Base-by-base conservation (phyloP, 2,797 vertebrate genomes). In the Clarias platycephalus region DNA sequence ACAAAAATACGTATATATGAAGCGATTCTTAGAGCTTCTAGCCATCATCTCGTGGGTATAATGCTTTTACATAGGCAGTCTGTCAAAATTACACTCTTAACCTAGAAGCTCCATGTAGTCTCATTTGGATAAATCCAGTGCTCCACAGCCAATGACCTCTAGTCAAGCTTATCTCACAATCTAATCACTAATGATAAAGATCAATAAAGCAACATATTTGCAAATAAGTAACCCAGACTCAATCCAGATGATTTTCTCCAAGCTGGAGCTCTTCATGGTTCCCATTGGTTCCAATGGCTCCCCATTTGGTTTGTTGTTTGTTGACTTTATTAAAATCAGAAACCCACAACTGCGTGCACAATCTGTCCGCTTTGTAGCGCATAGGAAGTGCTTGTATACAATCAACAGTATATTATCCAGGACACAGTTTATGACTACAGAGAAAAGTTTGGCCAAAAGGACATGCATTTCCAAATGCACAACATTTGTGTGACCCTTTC, bases 51-150 rank as follows among this genome's bases (percentile, higher is more conserved):
- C 5, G 10, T 75, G 49, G 8, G 4, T 53, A 34, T 20, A 5
- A 76, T 76, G 22, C 58, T 78, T 78, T 26, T 60, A 37, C 22
- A 77, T 78, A 37, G 16, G 15, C 57, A 40, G 75, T n/a, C 75
- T 24, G 34, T 57, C 20, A 22, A 8, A 75, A 75, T 20, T 1
- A 60, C 60, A 26, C 34, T 22, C 34, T 49, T 44, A 44, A 44
- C 44, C 44, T 44, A 44, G 44, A 44, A 44, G 44, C n/a, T 44
- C 3, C n/a, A 44, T 26, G 13, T 26, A 5, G 10, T 40, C 67
- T 24, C 34, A 44, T 57, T 53, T 31, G 18, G 6, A 12, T 26
- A 53, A 53, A 74, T 53, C 44, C 37, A 44, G 5, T 71, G 0
- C 13, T 74, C 70, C 4, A 40, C 37, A 44, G 37, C 22, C 20